Evolutionary conservation across 2,888 invertebrate species (phyloP), one percentile per base, ranked within the genome.

Genomic region (Athalia rosae): DNA sequence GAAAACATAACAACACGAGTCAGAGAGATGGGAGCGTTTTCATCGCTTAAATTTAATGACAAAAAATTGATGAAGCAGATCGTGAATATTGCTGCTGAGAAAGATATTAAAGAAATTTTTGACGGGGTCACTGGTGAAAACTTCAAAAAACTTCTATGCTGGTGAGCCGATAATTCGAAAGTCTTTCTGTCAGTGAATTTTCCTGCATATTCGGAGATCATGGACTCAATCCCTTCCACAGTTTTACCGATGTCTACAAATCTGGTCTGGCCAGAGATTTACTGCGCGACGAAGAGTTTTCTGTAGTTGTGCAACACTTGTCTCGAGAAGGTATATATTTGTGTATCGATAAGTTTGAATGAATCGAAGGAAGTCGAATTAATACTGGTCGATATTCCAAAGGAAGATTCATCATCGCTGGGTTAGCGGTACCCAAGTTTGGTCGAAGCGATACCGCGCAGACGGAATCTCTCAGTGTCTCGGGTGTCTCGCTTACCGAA

Each of bases 61-160:
- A 91, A 91, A 76, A 92, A 92, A 78, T 85, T 92, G 67, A 83
- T 91, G 41, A 91, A 92, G 79, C 90, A 92, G 83, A 91, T 94
- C 13, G 89, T 91, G 77, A 91, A 92, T 78, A 88, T 92, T 53
- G 93, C 93, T 0, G 90, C 91, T 1, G 92, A 92, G 9, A 90
- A 92, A 84, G 93, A 93, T n/a, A 93, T 93, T 0, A 90, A 92
- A 84, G 89, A 93, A n/a, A 91, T 94, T 8, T 93, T 94, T 84
- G 94, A 94, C 85, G 93, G 93, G 13, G 92, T 93, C 15, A 94
- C 93, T 53, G 94, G 93, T 28, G 90, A 93, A 74, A 88, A 92
- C 80, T 92, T 94, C 79, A 91, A 92, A 79, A 90, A 91, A 77
- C 90, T 93, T 50, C 86, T 93, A 15, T 90, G 91, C 83, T 93